These are phyloP conservation scores for Peribatodes rhomboidaria DNA, from an alignment of 2,888 invertebrate genomes.

Conservation along the genomic window DNA sequence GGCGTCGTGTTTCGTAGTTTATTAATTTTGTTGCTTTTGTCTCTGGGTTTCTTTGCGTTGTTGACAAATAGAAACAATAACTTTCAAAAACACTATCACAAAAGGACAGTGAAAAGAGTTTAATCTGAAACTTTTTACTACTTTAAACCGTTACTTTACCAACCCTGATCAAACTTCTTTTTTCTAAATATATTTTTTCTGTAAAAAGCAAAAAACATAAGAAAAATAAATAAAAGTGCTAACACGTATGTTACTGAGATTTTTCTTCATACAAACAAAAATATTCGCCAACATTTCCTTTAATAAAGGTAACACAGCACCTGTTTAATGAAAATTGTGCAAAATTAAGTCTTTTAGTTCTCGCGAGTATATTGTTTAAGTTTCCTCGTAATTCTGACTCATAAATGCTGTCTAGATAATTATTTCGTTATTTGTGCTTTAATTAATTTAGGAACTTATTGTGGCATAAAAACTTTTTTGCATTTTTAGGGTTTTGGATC, in stretches of 20 bases:
- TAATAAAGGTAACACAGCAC: neutral
- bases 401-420: neutral
- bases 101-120: too few relatives aligned
- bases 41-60: neutral
- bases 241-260: too few relatives aligned
- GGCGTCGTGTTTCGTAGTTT: neutral
- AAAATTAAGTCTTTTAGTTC: slow-evolving; percentile 11
- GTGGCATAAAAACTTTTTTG: too few relatives aligned
- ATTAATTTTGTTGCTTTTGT: slow-evolving; percentile 8
- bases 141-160: too few relatives aligned
- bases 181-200: neutral
- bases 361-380: slow-evolving; percentile 9
- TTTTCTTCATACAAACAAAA: neutral
- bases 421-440: neutral
- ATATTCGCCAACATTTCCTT: neutral
- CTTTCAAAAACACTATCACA: too few relatives aligned
- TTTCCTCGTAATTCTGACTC: slow-evolving; percentile 5
- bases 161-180: too few relatives aligned
- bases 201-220: too few relatives aligned
- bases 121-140: too few relatives aligned
- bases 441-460: too few relatives aligned
- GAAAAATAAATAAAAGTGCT: too few relatives aligned
- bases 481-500: too few relatives aligned
- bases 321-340: slow-evolving; percentile 17
- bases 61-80: neutral